phyloP scores from a whole-genome alignment of 1,140 invertebrate species.

The Protaetia brevitarsis region DNA sequence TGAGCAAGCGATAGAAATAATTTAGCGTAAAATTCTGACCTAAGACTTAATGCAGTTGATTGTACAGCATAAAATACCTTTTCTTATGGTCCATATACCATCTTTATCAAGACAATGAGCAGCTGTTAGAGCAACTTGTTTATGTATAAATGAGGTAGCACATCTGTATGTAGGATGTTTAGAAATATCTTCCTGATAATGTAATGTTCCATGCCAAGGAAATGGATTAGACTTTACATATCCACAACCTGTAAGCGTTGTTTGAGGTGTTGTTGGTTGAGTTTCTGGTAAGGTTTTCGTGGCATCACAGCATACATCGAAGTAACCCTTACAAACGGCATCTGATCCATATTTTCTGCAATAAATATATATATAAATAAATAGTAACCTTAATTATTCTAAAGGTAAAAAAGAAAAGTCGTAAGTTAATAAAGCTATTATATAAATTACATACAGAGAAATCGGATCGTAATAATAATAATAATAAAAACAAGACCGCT shows the following conservation, averaged over 20 bases:
- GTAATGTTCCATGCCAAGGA: conserved; percentile 2
- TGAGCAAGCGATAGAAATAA: not conserved
- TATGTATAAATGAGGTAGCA: conserved; percentile 45
- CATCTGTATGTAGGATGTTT: conserved; percentile 27
- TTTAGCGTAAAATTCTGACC: too few species aligned
- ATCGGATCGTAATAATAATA: too few species aligned
- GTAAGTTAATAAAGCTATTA: too few species aligned
- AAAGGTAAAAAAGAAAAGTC: too few species aligned
- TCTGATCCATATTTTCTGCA: not conserved
- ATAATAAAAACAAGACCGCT: too few species aligned
- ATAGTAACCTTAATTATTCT: too few species aligned
- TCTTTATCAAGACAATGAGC: conserved; percentile 40
- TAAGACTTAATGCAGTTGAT: not conserved
- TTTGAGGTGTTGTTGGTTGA: not conserved
- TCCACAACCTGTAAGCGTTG: not conserved
- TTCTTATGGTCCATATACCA: not conserved
- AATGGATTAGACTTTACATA: not conserved
- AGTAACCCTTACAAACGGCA: not conserved
- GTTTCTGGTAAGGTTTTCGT: not conserved
- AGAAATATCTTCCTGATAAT: not conserved
- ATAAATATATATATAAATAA: not conserved
- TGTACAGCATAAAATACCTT: not conserved
- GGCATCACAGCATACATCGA: conserved; percentile 15
- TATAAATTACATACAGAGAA: too few species aligned
- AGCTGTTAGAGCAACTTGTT: conserved; percentile 43